Base-by-base conservation (phyloP, 2,797 vertebrate genomes). In the Melopsittacus undulatus region DNA sequence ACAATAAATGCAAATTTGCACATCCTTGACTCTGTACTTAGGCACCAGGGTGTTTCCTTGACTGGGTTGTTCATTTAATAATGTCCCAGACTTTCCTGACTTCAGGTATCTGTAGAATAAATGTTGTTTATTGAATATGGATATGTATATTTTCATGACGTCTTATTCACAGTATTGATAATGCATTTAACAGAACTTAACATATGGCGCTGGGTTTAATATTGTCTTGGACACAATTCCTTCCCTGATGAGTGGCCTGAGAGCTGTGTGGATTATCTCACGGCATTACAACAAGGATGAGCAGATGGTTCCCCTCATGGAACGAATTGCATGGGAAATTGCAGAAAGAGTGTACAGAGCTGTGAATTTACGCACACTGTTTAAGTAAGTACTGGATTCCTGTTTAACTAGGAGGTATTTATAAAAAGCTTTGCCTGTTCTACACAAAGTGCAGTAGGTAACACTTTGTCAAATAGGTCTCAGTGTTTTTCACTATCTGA, bases 321-420 rank as follows among this genome's bases (percentile, higher is more conserved):
- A 99, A 52, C 97, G 98, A 4, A 98, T 99, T 11, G 98, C 99
- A 15, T 99, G 99, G 99, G 98, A 99, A 95, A 98, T 99, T 42
- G 98, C 98, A 2, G 96, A 98, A 24, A 96, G 98, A 3, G 99
- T 98, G 54, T 95, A 96, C 94, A 96, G 89, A 36, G 98, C 96
- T 16, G 95, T 99, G 82, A 97, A 98, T 88, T 96, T 99, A 64
- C 97, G 74, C 17, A 97, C 93, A 0, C 88, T 99, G 52, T 99
- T 99, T 90, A 98, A 96, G 99, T 99, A 92, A 83, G 98, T 90
- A 11, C 22, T 64, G 26, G 15, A 7, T 54, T 80, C 36, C 79
- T 83, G 1, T 45, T 76, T 79, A 26, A 4, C 38, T 38, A n/a
- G 57, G 48, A 46, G 66, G 27, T 26, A 3, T 40, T 77, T 79